These are phyloP conservation scores for Sesia bembeciformis DNA, from an alignment of 2,888 invertebrate species.

Conservation along the genomic window DNA sequence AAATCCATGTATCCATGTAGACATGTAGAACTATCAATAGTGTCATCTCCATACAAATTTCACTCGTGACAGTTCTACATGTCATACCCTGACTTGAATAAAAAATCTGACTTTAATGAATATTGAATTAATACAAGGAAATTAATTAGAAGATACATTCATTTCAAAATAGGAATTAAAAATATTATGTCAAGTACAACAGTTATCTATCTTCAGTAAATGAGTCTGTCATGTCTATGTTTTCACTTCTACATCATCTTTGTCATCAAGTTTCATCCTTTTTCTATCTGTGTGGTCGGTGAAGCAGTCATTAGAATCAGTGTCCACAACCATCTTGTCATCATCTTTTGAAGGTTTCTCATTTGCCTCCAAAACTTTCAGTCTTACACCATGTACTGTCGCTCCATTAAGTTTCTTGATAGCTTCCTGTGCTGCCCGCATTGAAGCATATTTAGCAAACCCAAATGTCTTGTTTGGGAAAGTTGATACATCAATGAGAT, in stretches of 20 bases:
- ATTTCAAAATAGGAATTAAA: too few relatives aligned
- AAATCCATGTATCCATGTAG: too few relatives aligned
- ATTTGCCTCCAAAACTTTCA: conserved; percentile 93
- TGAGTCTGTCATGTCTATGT: too few relatives aligned
- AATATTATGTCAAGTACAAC: too few relatives aligned
- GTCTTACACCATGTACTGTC: conserved; percentile 84
- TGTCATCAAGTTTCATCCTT: conserved; percentile 32
- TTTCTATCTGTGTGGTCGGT: conserved; percentile 33
- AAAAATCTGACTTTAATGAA: too few relatives aligned
- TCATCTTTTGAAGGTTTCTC: conserved; percentile 64
- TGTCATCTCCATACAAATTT: too few relatives aligned
- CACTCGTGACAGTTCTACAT: too few relatives aligned
- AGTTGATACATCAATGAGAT: conserved; percentile 91
- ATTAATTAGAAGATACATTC: too few relatives aligned
- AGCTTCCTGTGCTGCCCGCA: conserved; percentile 84
- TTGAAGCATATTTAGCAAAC: conserved; percentile 90
- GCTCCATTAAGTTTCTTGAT: conserved; percentile 84
- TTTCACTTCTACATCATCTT: background rate
- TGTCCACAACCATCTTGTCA: conserved; percentile 20
- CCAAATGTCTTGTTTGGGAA: conserved; percentile 93
- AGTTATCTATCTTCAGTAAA: too few relatives aligned
- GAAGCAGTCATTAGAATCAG: conserved; percentile 16
- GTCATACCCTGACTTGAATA: too few relatives aligned
- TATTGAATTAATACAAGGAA: too few relatives aligned
- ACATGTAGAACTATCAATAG: too few relatives aligned